Base-by-base conservation (phyloP, 2,888 invertebrate species). In the Synergus japonicus region DNA sequence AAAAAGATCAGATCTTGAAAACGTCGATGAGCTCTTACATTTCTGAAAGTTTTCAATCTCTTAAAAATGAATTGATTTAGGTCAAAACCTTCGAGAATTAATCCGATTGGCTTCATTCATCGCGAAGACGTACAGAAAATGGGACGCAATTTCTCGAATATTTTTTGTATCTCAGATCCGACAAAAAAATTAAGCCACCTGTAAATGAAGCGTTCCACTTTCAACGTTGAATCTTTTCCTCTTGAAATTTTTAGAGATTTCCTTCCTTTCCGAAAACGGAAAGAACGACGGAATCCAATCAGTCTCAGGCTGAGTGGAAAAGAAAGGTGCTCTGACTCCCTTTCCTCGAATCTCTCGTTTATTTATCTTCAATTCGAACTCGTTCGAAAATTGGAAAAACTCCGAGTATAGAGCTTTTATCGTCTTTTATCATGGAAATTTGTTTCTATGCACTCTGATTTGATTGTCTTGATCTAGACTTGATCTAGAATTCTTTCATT, bases 271-370 rank as follows among this genome's bases (percentile, higher is more conserved):
- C 73, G n/a, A 73, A 73, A 73, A 73, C 49, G 73, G 49, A 73
- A 73, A 73, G 54, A 73, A 54, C 54, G 49, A 49, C 37, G n/a
- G 73, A 37, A 73, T 73, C 73, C 73, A 73, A 73, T 73, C 73
- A 49, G 54, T 73, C 73, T 54, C 54, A 49, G n/a, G 29, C 37
- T 54, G 73, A 73, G 37, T 73, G 73, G 37, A 73, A 54, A 73
- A 54, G 54, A 73, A 73, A 73, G n/a, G 54, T 54, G 29, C 73
- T 54, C 69, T 29, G 22, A 69, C 37, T 37, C 15, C 49, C 69
- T 46, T 29, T 69, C 46, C 22, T 69, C 49, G 49, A 49, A 43
- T 10, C 66, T 43, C 43, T 66, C 43, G 43, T 66, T 66, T 66
- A 43, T 66, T 66, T 66, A 66, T n/a, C 69, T 29, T 29, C 22